A percentile compares a stretch with the other conserved stretches of the same genome.
Evolutionary conservation across 2,113 vertebrate species (phyloP).

Genomic region (Syrrhaptes paradoxus): DNA sequence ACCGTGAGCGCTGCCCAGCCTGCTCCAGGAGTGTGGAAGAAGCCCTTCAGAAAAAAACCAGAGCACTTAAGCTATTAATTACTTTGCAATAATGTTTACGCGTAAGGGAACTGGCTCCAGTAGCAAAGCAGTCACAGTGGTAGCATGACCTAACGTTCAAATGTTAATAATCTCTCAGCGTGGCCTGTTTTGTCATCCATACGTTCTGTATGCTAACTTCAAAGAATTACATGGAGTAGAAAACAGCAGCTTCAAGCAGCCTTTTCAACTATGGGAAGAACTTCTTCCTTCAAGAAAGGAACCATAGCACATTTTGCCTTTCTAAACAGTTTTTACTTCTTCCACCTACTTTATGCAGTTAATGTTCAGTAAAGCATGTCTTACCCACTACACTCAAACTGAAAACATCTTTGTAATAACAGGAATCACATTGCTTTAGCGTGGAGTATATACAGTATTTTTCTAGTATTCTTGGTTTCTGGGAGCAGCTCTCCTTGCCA

Average conservation of each 20-base stretch:
- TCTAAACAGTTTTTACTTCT: neutral
- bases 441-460: neutral
- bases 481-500: neutral
- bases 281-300: neutral
- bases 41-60: neutral
- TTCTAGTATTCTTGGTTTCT: neutral
- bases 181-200: neutral
- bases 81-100: neutral
- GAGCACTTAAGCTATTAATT: neutral
- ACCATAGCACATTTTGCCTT: neutral
- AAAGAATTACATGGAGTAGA: neutral
- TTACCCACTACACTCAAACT: neutral
- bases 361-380: neutral
- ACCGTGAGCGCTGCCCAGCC: neutral
- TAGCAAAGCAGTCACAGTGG: neutral
- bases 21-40: neutral
- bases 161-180: neutral
- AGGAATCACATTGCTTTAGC: neutral
- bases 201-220: neutral
- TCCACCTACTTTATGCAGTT: neutral
- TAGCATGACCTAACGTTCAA: neutral
- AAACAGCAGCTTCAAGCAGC: slow-evolving; percentile 11
- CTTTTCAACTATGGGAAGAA: slow-evolving; percentile 20
- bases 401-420: slow-evolving; percentile 14
- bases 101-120: neutral